Evolutionary conservation across 2,797 vertebrate species (phyloP), one percentile per base, ranked within the genome.

Genomic region (Schizopygopsis malacanthus): DNA sequence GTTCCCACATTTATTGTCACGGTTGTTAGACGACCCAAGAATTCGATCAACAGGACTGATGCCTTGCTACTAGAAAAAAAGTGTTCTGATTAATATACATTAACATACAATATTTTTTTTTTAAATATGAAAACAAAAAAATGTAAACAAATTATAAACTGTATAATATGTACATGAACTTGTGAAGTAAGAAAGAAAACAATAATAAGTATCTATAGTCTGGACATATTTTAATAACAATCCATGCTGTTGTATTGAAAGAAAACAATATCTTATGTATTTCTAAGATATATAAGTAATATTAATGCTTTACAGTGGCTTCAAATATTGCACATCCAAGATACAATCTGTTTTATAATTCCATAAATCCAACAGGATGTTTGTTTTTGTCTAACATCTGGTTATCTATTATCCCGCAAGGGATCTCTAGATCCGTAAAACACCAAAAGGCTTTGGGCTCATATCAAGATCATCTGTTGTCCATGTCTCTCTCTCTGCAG

Each of bases 391-490:
- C 22, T 76, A 22, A 77, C 72, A 77, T 54, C 28, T 84, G 59
- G 20, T 67, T 81, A 69, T 81, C 9, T 39, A 22, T 84, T 65
- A 43, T 52, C 2, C 20, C 6, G 2, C 7, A 5, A 73, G 59
- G 28, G 59, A 75, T 63, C 28, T 83, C 8, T 72, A 67, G 25
- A 73, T 52, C 12, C 52, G 56, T 65, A 45, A 82, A 71, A 45
- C 25, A 59, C 52, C 0, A 15, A 84, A 79, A 59, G 75, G 61
- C 11, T 78, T 69, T 56, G 28, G 45, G 56, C 45, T 67, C 22
- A 50, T 73, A 79, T 79, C 63, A 70, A 37, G 47, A 70, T 84
- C 45, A 84, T 78, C 83, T 70, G 69, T 52, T 81, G 79, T 69
- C 63, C 45, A 18, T 61, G 81, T 73, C 69, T 59, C 22, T 41